Evolutionary conservation across 2,888 invertebrate genomes (phyloP).

Genomic region (Macrophya alboannulata): DNA sequence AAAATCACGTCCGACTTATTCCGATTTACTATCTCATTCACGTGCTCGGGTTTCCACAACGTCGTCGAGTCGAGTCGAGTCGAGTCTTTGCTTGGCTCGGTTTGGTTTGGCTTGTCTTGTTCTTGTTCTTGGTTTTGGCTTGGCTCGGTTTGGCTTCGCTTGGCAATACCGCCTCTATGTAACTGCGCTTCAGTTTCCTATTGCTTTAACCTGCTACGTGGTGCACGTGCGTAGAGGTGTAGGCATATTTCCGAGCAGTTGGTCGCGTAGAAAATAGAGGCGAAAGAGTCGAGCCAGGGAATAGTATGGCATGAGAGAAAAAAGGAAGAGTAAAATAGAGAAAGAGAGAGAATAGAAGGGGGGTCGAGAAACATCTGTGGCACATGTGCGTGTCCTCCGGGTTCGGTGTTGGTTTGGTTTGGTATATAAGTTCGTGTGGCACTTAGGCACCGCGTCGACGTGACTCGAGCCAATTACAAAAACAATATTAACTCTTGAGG

Average conservation of each 20-base stretch:
- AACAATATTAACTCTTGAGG: slow-evolving; percentile 46
- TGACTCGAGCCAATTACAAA: slow-evolving; percentile 52
- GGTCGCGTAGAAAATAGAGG: slow-evolving; percentile 11
- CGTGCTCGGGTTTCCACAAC: slow-evolving; percentile 18
- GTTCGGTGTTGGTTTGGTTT: neutral
- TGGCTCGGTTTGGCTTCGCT: neutral
- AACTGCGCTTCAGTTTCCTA: slow-evolving; percentile 23
- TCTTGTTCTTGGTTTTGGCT: neutral
- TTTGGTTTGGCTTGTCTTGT: neutral
- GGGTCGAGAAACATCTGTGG: slow-evolving; percentile 17
- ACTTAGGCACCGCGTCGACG: slow-evolving; percentile 46
- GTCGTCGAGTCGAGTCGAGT: neutral
- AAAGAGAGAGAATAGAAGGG: neutral
- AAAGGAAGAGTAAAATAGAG: neutral
- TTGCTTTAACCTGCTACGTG: slow-evolving; percentile 19
- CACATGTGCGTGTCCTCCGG: slow-evolving; percentile 16
- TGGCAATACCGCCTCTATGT: neutral
- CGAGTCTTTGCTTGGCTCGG: neutral
- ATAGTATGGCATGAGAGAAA: neutral
- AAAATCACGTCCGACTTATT: slow-evolving; percentile 12
- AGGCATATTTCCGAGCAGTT: neutral
- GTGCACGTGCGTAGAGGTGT: slow-evolving; percentile 3
- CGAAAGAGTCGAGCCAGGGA: neutral
- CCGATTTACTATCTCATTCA: slow-evolving; percentile 9
- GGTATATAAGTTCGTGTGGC: slow-evolving; percentile 7